These are phyloP conservation scores for Phorcus lineatus DNA, from an alignment of 2,888 invertebrate genomes.

Conservation along the genomic window DNA sequence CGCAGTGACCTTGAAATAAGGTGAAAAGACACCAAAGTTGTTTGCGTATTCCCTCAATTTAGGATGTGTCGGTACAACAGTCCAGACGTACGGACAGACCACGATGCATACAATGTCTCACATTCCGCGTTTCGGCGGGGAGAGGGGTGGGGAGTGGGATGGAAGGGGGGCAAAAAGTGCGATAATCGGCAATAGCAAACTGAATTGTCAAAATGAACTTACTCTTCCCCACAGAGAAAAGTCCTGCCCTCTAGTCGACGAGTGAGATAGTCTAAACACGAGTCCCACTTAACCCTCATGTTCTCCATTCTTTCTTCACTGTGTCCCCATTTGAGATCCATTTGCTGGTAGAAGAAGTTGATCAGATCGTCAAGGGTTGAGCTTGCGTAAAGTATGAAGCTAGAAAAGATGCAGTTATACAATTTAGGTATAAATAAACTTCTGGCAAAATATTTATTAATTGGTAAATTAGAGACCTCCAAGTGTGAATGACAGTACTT, in stretches of 20 bases:
- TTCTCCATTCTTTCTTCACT: slow-evolving; percentile 48
- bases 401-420: slow-evolving; percentile 15
- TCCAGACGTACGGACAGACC: no score
- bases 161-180: no score
- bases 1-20: no score
- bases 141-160: no score
- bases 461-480: no score
- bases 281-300: slow-evolving; percentile 50
- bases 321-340: slow-evolving; percentile 42
- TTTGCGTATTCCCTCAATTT: no score
- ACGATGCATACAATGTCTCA: no score
- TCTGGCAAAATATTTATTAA: background rate
- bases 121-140: no score
- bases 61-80: no score
- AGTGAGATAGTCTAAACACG: slow-evolving; percentile 50
- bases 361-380: slow-evolving; percentile 58
- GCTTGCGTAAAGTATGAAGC: slow-evolving; percentile 55
- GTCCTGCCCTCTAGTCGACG: slow-evolving; percentile 39
- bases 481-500: no score
- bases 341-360: slow-evolving; percentile 50
- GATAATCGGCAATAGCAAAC: no score
- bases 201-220: background rate
- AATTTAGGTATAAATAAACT: background rate
- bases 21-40: no score
- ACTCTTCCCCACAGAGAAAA: slow-evolving; percentile 61